Evolutionary conservation across 2,113 vertebrate species (phyloP).

Genomic region (Gymnobelideus leadbeateri): DNA sequence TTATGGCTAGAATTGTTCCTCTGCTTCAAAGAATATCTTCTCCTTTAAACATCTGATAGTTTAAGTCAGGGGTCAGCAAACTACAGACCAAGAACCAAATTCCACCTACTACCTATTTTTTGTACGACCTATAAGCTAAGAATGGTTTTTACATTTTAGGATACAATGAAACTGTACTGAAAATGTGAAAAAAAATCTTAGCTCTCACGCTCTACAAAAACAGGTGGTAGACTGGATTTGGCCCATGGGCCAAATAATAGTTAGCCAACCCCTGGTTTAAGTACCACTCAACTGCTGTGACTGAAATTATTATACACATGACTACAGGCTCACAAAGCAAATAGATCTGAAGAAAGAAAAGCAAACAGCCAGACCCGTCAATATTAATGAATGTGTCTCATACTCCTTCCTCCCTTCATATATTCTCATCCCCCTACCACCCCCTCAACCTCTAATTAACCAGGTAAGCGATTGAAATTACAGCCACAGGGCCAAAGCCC

Average conservation of each 20-base stretch:
- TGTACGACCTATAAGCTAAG: not conserved
- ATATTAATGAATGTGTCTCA: not conserved
- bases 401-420: not conserved
- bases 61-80: not conserved
- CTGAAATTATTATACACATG: not conserved
- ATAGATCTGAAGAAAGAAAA: not conserved
- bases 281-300: not conserved
- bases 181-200: not conserved
- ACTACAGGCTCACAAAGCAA: not conserved
- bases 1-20: not conserved
- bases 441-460: not conserved
- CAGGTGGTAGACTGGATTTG: not conserved
- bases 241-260: not conserved
- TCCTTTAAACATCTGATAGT: not conserved
- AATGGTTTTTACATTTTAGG: not conserved
- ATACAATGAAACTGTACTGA: not conserved
- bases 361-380: not conserved
- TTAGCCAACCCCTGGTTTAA: not conserved
- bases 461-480: not conserved
- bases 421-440: not conserved
- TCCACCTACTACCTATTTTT: not conserved
- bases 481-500: slow-evolving; percentile 9
- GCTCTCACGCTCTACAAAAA: not conserved
- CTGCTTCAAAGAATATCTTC: not conserved
- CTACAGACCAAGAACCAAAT: not conserved